Base-by-base conservation (phyloP, 2,888 invertebrate genomes). In the Thumatha senex region DNA sequence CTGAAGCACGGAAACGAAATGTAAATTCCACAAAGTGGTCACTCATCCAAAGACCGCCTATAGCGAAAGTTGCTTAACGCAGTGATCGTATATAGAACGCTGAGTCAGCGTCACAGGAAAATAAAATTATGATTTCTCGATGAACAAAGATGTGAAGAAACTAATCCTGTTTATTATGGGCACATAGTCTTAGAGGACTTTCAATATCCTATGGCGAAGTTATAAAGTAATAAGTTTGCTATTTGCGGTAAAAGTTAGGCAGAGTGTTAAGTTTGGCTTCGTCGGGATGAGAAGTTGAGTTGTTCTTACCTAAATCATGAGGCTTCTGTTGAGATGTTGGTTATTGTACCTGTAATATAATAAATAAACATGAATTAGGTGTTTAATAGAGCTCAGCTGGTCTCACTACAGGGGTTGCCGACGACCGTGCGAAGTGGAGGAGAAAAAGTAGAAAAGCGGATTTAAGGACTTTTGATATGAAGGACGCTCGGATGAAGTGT, bases 231-330 rank as follows among this genome's bases (percentile, higher is more conserved):
- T 12, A 44, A 36, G 24, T 36, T 24, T 35, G 15, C 10, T 8
- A 15, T n/a, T 46, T 11, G 39, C 31, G 29, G 12, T 14, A 12
- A 33, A 40, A 39, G n/a, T 40, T 33, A 7, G 18, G 3, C 5
- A 18, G 11, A n/a, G 12, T 40, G 30, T 48, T 13, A 35, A 44
- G 44, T 44, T 44, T 35, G 35, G 13, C 11, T 18, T 35, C 7
- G 42, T 30, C 14, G 13, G 36, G 29, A 31, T 42, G 30, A 31
- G 10, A 15, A 36, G 15, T 38, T 48, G 38, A 48, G 36, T 48
- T 36, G 15, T 31, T 15, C 48, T 48, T 48, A 48, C 48, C 48
- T 48, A 29, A 40, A 30, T 41, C 12, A 14, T 30, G 48, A 18
- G 31, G 42, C 24, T 43, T 11, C 18, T 18, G 42, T 30, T 12